phyloP scores from a whole-genome alignment of 2,797 vertebrate species.

The Microhierax caerulescens region DNA sequence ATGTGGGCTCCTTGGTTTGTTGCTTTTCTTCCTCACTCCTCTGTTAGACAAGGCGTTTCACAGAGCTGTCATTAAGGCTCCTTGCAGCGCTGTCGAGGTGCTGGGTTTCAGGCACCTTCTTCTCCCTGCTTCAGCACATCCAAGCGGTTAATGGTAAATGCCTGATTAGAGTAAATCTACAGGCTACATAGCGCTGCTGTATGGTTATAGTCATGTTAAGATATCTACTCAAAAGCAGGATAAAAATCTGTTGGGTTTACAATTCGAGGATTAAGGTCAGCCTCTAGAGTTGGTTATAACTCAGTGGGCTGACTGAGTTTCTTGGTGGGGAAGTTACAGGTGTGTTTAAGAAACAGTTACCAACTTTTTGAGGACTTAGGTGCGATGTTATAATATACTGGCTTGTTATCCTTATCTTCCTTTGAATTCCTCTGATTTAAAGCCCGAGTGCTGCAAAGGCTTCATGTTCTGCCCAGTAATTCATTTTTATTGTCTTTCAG shows the following conservation, averaged over 20 bases:
- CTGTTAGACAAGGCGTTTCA: not conserved
- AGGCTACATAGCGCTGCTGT: fast-evolving
- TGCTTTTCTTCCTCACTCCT: not conserved
- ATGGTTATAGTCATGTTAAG: not conserved
- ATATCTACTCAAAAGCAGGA: not conserved
- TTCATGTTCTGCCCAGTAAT: not conserved
- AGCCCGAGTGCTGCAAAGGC: not conserved
- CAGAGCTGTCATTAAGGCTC: not conserved
- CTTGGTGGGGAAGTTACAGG: not conserved
- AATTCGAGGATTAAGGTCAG: not conserved
- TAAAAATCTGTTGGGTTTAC: not conserved
- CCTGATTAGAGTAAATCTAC: not conserved
- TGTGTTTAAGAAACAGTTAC: not conserved
- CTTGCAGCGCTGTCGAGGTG: fast-evolving
- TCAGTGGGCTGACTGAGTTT: not conserved
- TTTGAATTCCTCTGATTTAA: constrained; percentile 7
- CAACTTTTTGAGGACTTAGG: not conserved
- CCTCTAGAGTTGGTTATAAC: not conserved
- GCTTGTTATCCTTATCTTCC: not conserved
- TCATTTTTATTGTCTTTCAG: not conserved
- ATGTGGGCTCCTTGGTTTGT: not conserved
- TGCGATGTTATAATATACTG: not conserved
- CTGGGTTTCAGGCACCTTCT: not conserved
- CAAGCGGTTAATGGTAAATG: no score
- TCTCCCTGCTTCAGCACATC: not conserved